Base-by-base conservation (phyloP, 2,797 vertebrate species). In the Sebastes vulpes region DNA sequence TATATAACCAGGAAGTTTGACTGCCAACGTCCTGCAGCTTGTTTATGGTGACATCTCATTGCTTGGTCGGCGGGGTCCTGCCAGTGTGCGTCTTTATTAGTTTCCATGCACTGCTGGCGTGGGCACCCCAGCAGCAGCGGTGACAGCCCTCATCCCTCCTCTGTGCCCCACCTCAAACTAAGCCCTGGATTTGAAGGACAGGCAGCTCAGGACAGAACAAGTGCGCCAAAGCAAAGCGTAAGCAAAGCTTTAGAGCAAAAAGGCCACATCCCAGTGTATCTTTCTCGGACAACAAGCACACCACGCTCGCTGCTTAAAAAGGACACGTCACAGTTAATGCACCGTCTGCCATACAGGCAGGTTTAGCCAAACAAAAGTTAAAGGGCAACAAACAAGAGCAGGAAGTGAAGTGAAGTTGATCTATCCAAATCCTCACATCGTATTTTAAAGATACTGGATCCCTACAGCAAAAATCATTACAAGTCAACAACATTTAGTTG, bases 1-100 rank as follows among this genome's bases (percentile, higher is more conserved):
- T 94, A 95, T 93, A 93, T 93, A 95, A 95, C 86, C 92, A 94
- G 82, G 84, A 94, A 92, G 87, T 90, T 46, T 81, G 71, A 90
- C 87, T 95, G 94, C 94, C 95, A 95, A 89, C 25, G 57, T 96
- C 94, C 93, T 94, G 95, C 87, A 94, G 94, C 93, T 94, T 96
- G 94, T 95, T 96, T 94, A 92, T 79, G 81, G 88, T 95, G 93
- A 96, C 91, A 93, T 95, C 84, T 93, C 85, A 94, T 91, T 95
- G 93, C 91, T 88, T 88, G 89, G 90, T 91, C 81, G 86, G 82
- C 80, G 42, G 89, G 91, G 90, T 93, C 92, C 92, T 93, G 88
- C 90, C 91, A 86, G 78, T 86, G 71, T 93, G 89, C 29, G 72
- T 95, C 96, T 96, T 95, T 93, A 95, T 96, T 95, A 95, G 92